Conservation (phyloP, 2,888 invertebrate species). For the Stenichneumon culpator region DNA sequence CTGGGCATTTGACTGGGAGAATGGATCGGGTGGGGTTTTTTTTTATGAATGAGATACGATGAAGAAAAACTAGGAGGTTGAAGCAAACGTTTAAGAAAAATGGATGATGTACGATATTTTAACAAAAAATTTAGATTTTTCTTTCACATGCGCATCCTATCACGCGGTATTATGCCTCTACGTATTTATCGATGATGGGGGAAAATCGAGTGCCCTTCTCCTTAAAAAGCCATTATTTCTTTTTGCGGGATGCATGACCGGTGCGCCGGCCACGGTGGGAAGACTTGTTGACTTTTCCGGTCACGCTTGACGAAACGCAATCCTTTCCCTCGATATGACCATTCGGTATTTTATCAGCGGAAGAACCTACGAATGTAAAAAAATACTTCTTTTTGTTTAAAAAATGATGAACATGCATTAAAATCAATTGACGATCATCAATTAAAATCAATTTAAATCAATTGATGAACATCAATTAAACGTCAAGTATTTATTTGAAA, state of each 20-base stretch:
- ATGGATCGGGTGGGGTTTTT: neutral
- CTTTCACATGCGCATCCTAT: neutral
- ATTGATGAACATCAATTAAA: neutral
- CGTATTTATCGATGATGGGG: conserved; percentile 2
- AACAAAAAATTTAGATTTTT: neutral
- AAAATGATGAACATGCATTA: neutral
- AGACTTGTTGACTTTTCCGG: conserved; percentile 36
- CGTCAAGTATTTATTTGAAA: neutral
- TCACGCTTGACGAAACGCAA: conserved; percentile 27
- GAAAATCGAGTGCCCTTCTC: neutral
- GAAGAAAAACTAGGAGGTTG: neutral
- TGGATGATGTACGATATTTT: neutral
- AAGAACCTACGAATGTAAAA: conserved; percentile 45
- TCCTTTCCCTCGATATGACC: conserved; percentile 65
- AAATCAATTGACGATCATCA: neutral
- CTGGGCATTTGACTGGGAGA: conserved; percentile 17
- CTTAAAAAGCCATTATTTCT: conserved; percentile 30
- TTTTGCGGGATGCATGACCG: conserved; percentile 54
- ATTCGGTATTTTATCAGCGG: conserved; percentile 63
- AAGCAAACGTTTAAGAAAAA: conserved; percentile 17
- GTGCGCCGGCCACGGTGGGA: conserved; percentile 47
- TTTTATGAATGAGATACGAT: conserved; percentile 30
- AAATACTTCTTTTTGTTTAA: neutral
- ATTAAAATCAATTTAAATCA: neutral
- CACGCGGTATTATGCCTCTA: conserved; percentile 16